phyloP scores from a whole-genome alignment of 1,140 invertebrate species.

The Habropoda laboriosa region DNA sequence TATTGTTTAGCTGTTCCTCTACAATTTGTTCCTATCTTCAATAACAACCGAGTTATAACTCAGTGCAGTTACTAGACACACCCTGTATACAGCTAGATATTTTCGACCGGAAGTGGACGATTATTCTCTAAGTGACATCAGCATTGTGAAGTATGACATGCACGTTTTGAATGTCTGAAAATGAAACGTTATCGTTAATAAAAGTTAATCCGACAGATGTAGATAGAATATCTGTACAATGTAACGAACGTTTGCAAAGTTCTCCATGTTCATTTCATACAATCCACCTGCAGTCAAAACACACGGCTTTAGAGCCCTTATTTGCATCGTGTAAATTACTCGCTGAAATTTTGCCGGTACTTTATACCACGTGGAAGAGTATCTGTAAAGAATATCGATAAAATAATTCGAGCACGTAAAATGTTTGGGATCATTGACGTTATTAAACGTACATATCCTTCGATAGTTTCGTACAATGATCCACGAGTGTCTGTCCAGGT shows the following conservation, averaged over 20 bases:
- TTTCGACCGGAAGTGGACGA: background rate
- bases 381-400: background rate
- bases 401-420: background rate
- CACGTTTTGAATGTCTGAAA: background rate
- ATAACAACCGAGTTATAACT: no score
- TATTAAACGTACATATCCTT: background rate
- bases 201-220: background rate
- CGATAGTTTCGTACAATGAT: background rate
- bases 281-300: background rate
- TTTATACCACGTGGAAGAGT: background rate
- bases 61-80: no score
- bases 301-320: background rate
- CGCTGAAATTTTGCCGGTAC: background rate
- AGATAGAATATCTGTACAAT: background rate
- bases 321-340: background rate
- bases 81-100: no score
- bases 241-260: background rate
- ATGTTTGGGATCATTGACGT: background rate
- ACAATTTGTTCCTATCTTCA: no score
- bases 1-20: no score
- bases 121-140: background rate
- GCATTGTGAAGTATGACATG: slow-evolving; percentile 2
- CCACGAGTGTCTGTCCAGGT: background rate
- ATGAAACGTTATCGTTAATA: background rate
- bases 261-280: background rate